A percentile compares a stretch with the other conserved stretches of the same genome.
Evolutionary conservation across 2,113 vertebrate genomes (phyloP).

Genomic region (Heliornis fulica): DNA sequence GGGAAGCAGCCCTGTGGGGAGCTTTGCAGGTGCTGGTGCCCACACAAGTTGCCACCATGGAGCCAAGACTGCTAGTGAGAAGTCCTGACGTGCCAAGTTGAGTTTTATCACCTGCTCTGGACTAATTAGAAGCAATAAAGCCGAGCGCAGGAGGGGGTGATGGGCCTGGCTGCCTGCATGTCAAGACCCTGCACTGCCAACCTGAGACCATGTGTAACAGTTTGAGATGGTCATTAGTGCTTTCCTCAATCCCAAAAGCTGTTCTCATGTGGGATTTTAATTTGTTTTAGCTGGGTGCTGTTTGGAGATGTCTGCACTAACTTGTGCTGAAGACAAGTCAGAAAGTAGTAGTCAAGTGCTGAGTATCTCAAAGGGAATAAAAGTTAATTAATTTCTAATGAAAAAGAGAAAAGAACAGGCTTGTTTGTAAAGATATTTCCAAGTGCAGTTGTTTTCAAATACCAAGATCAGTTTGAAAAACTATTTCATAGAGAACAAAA

Average conservation of each 20-base stretch:
- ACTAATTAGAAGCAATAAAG: neutral
- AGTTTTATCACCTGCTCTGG: neutral
- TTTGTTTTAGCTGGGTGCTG: neutral
- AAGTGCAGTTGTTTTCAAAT: neutral
- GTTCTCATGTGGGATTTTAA: neutral
- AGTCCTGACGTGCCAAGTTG: neutral
- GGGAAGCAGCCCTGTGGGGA: neutral
- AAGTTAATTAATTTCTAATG: neutral
- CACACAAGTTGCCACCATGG: neutral
- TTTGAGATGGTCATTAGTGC: neutral
- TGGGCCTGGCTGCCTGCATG: neutral
- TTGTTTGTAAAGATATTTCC: neutral
- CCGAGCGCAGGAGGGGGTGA: neutral
- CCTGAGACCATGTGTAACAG: neutral
- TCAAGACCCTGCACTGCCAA: neutral
- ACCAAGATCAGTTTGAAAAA: neutral
- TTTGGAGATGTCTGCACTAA: neutral
- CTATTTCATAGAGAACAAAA: neutral
- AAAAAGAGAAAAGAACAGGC: neutral
- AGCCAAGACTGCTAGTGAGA: neutral
- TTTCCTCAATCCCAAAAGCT: neutral
- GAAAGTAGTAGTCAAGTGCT: neutral
- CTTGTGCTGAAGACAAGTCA: neutral
- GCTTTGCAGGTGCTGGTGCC: constrained; percentile 18
- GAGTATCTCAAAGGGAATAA: neutral